A percentile compares a stretch with the other conserved stretches of the same genome.
Conservation (phyloP, 2,888 invertebrate genomes). For the Hypercompe scribonia region DNA sequence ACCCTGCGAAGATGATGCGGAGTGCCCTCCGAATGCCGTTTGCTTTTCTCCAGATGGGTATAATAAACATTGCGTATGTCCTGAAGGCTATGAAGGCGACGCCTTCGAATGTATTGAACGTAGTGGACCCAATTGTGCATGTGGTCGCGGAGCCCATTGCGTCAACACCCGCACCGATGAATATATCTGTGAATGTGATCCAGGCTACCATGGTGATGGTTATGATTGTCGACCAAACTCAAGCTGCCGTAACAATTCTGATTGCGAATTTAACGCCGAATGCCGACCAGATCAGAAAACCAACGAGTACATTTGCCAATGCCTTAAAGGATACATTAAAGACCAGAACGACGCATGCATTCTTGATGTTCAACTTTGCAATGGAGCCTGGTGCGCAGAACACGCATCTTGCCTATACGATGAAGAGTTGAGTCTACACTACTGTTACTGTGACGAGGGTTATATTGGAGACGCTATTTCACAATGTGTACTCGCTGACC, state of each 20-base stretch:
- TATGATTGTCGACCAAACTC: slow-evolving; percentile 89
- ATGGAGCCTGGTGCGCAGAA: slow-evolving; percentile 88
- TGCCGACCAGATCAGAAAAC: slow-evolving; percentile 88
- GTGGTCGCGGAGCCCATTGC: slow-evolving; percentile 92
- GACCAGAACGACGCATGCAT: slow-evolving; percentile 89
- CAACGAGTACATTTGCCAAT: slow-evolving; percentile 91
- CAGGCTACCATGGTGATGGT: slow-evolving; percentile 94
- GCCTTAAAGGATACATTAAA: slow-evolving; percentile 90
- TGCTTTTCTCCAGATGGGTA: slow-evolving; percentile 85
- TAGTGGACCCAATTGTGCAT: slow-evolving; percentile 82
- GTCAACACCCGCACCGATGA: slow-evolving; percentile 89
- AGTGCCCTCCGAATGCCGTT: slow-evolving; percentile 93
- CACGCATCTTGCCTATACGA: slow-evolving; percentile 92
- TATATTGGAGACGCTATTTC: slow-evolving; percentile 92
- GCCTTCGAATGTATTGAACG: slow-evolving; percentile 90
- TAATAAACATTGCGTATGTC: slow-evolving; percentile 90
- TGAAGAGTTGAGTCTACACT: slow-evolving; percentile 88
- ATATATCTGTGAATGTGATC: slow-evolving; percentile 92
- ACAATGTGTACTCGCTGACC: slow-evolving; percentile 86
- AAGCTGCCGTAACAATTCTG: slow-evolving; percentile 88
- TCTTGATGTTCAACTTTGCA: slow-evolving; percentile 86
- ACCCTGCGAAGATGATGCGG: slow-evolving; percentile 90
- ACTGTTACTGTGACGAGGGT: slow-evolving; percentile 94
- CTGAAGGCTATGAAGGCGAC: slow-evolving; percentile 94
- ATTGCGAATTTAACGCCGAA: slow-evolving; percentile 90